Conservation (phyloP, 37 sponge, comb jelly and placozoan genomes). For the Eunapius fragilis region DNA sequence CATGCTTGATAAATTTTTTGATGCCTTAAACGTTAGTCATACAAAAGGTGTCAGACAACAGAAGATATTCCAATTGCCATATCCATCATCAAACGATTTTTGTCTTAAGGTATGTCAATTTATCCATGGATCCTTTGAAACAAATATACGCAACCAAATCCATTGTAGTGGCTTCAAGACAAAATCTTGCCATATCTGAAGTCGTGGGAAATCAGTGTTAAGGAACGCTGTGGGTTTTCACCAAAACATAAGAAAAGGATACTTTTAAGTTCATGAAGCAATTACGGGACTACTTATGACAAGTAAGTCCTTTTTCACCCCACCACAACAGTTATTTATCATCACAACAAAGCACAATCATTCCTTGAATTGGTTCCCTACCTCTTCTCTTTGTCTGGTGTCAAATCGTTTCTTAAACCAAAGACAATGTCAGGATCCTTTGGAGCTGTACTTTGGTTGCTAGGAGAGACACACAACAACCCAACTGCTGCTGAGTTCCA, state of each 20-base stretch:
- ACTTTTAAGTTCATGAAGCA: neutral
- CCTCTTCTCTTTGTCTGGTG: neutral
- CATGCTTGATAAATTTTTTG: neutral
- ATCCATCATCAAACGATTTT: neutral
- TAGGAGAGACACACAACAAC: slow-evolving; percentile 22
- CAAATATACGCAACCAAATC: neutral
- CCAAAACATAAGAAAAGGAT: neutral
- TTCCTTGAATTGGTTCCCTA: neutral
- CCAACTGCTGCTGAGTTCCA: slow-evolving; percentile 17
- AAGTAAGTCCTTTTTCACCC: neutral
- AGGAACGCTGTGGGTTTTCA: neutral
- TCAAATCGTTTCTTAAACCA: neutral
- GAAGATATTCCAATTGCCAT: neutral
- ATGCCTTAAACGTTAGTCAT: neutral
- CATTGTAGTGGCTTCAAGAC: slow-evolving; percentile 26
- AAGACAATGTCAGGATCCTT: slow-evolving; percentile 6
- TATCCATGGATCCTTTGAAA: neutral
- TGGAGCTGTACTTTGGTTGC: slow-evolving; percentile 32
- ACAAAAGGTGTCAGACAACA: neutral
- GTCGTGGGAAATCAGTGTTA: slow-evolving; percentile 5
- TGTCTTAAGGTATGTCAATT: neutral
- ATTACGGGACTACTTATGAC: neutral
- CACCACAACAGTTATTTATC: neutral
- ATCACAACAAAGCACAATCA: neutral
- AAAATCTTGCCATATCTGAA: slow-evolving; percentile 11